Conservation (phyloP, 2,888 invertebrate genomes). For the Helicoverpa assulta region DNA sequence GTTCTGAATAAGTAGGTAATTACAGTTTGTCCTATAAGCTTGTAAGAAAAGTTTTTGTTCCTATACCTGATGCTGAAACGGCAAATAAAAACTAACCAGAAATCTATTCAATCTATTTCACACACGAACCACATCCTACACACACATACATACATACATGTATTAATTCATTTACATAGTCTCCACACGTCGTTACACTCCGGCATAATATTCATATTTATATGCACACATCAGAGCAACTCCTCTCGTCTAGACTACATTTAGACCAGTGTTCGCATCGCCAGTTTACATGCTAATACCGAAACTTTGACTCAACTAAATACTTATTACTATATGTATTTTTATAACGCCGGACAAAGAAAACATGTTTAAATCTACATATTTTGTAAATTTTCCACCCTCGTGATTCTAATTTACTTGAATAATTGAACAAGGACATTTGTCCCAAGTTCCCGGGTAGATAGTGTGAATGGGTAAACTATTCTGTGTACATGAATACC, state of each 20-base stretch:
- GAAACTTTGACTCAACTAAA: background rate
- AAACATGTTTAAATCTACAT: background rate
- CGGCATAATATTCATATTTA: conserved; percentile 41
- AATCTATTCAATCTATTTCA: background rate
- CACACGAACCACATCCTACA: background rate
- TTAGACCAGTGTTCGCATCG: conserved; percentile 6
- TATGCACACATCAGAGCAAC: conserved; percentile 23
- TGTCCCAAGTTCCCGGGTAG: too few species aligned
- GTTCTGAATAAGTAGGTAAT: too few species aligned
- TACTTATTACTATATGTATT: background rate
- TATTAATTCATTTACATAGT: conserved; percentile 25
- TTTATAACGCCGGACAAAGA: background rate
- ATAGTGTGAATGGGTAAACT: too few species aligned
- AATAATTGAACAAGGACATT: too few species aligned
- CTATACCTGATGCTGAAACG: too few species aligned
- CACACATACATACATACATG: background rate
- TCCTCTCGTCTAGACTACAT: conserved; percentile 7
- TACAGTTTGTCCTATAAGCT: too few species aligned
- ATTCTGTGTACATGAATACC: background rate
- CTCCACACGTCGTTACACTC: conserved; percentile 21
- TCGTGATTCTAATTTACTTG: too few species aligned
- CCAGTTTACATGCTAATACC: background rate
- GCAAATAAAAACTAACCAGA: too few species aligned
- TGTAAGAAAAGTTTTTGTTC: too few species aligned
- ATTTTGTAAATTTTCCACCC: too few species aligned